phyloP scores from a whole-genome alignment of 2,888 invertebrate genomes.

The Cryptus armator region DNA sequence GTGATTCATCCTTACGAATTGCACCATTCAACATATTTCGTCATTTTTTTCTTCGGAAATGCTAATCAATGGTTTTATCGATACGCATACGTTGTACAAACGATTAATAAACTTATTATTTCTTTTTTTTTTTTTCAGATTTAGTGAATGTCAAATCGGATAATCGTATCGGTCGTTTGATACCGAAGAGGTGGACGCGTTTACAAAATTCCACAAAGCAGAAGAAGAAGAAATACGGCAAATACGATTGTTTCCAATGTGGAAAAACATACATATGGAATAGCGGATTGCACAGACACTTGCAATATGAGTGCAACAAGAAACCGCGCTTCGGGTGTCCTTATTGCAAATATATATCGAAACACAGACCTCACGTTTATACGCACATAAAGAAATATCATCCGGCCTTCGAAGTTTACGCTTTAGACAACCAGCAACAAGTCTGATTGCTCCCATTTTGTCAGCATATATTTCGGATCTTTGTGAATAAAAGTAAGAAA shows the following conservation, averaged over 20 bases:
- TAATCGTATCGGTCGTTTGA: constrained; percentile 7
- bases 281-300: constrained; percentile 79
- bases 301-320: constrained; percentile 82
- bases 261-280: constrained; percentile 78
- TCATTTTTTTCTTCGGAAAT: not conserved
- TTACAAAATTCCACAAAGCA: not conserved
- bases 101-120: not conserved
- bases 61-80: not conserved
- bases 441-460: not conserved
- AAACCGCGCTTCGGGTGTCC: constrained; percentile 80
- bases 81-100: not conserved
- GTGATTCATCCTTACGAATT: not conserved
- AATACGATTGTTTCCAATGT: constrained; percentile 74
- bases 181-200: not conserved
- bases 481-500: constrained; percentile 38
- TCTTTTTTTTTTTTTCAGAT: constrained; percentile 24
- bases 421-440: constrained; percentile 71
- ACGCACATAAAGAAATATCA: constrained; percentile 78
- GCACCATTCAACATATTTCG: not conserved
- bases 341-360: constrained; percentile 78
- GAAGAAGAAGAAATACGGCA: not conserved
- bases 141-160: not conserved
- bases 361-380: constrained; percentile 78
- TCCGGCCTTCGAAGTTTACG: constrained; percentile 72
- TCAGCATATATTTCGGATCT: constrained; percentile 14